Evolutionary conservation across 2,888 invertebrate species (phyloP).

Genomic region (Zygothrica quintamaculata): DNA sequence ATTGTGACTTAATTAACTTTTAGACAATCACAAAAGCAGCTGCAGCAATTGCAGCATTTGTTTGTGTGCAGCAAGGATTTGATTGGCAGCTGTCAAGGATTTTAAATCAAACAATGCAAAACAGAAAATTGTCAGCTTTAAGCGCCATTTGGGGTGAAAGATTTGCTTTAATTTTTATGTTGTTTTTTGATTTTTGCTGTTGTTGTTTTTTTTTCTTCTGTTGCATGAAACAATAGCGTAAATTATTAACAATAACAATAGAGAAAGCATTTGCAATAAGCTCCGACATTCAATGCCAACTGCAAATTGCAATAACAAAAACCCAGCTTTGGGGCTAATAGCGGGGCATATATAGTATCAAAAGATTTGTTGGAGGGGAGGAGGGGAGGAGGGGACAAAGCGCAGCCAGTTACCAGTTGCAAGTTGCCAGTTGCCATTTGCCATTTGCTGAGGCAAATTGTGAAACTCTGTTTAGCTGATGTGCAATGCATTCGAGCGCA

Average conservation of each 20-base stretch:
- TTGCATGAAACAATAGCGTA: conserved; percentile 58
- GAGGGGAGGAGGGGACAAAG: neutral
- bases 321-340: conserved; percentile 9
- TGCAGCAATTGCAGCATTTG: neutral
- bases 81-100: conserved; percentile 38
- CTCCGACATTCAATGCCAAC: conserved; percentile 46
- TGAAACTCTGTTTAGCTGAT: conserved; percentile 60
- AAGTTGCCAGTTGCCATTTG: too few species aligned
- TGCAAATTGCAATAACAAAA: conserved; percentile 45
- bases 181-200: conserved; percentile 2
- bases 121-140: conserved; percentile 34
- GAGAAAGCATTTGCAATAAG: conserved; percentile 39
- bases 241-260: conserved; percentile 74
- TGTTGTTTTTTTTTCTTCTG: neutral
- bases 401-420: too few species aligned
- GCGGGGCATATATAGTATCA: neutral
- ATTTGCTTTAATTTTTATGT: neutral
- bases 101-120: conserved; percentile 25
- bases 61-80: conserved; percentile 20
- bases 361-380: conserved; percentile 2
- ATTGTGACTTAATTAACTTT: conserved; percentile 51
- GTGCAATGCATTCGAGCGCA: conserved; percentile 64
- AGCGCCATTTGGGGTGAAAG: neutral
- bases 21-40: conserved; percentile 21
- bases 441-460: conserved; percentile 34